A percentile compares a stretch with the other conserved stretches of the same genome.
Conservation (phyloP, 2,797 vertebrate genomes). For the Psittacula echo region DNA sequence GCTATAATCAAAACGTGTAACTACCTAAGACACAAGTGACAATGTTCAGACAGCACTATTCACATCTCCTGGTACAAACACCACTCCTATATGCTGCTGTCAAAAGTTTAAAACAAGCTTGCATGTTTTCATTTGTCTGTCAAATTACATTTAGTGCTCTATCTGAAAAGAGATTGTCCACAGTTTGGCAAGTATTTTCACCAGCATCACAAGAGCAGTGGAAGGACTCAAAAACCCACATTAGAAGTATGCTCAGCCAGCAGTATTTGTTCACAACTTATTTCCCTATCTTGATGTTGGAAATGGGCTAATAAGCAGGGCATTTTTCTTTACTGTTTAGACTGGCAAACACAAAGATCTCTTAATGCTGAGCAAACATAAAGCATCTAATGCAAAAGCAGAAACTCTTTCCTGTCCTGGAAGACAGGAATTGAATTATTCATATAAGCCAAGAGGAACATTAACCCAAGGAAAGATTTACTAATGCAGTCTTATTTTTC, state of each 20-base stretch:
- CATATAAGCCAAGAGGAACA: not conserved
- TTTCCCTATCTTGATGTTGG: not conserved
- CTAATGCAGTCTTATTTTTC: not conserved
- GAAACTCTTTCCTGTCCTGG: not conserved
- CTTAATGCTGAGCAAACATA: not conserved
- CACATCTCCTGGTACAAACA: not conserved
- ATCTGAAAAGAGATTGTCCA: not conserved
- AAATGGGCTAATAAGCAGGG: not conserved
- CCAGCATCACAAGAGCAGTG: not conserved
- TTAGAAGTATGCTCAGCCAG: not conserved
- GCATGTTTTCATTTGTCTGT: not conserved
- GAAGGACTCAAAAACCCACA: not conserved
- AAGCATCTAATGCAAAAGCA: constrained; percentile 1
- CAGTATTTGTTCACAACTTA: not conserved
- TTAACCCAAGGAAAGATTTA: not conserved
- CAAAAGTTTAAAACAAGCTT: not conserved
- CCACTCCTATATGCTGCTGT: not conserved
- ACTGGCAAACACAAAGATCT: not conserved
- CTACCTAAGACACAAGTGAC: not conserved
- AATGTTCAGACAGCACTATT: not conserved
- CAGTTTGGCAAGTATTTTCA: not conserved
- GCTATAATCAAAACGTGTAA: not conserved
- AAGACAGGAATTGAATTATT: not conserved
- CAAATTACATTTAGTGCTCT: not conserved
- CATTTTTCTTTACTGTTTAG: not conserved